Conservation (phyloP, 2,113 vertebrate species). For the Camelus bactrianus region DNA sequence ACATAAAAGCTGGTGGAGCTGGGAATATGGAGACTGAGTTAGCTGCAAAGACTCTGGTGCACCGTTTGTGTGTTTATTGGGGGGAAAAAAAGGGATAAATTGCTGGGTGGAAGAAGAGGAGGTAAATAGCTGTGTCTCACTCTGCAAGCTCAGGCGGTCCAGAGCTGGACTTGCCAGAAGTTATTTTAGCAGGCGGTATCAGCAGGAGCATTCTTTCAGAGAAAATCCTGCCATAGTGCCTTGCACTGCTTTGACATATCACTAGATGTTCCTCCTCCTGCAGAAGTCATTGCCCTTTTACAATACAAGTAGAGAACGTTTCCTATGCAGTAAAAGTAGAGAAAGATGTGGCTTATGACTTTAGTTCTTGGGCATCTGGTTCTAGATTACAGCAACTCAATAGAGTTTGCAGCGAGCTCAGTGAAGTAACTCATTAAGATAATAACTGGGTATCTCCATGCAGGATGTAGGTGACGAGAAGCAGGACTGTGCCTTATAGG, state of each 20-base stretch:
- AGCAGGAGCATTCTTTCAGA: constrained; percentile 78
- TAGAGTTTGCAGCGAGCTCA: constrained; percentile 55
- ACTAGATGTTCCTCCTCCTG: constrained; percentile 51
- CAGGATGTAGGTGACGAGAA: not conserved
- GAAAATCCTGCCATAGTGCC: constrained; percentile 72
- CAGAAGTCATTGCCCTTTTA: constrained; percentile 68
- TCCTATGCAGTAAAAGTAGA: not conserved
- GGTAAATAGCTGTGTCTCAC: constrained; percentile 80
- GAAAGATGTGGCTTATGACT: constrained; percentile 54
- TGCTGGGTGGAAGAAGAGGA: constrained; percentile 78
- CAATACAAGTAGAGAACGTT: constrained; percentile 51
- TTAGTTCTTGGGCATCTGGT: constrained; percentile 69
- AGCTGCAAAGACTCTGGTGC: constrained; percentile 86
- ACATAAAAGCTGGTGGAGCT: constrained; percentile 88
- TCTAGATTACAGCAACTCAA: constrained; percentile 63
- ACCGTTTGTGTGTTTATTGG: constrained; percentile 82
- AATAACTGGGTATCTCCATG: constrained; percentile 32
- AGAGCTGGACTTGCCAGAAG: constrained; percentile 82
- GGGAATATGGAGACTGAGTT: constrained; percentile 87
- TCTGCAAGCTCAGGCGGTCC: constrained; percentile 67
- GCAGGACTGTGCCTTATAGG: constrained; percentile 48
- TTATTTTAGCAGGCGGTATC: constrained; percentile 82
- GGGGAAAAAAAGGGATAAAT: constrained; percentile 60
- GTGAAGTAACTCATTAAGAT: constrained; percentile 64
- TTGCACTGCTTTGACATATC: constrained; percentile 51